A percentile compares a stretch with the other conserved stretches of the same genome.
Conservation (phyloP, 2,797 vertebrate species). For the Aythya fuligula region DNA sequence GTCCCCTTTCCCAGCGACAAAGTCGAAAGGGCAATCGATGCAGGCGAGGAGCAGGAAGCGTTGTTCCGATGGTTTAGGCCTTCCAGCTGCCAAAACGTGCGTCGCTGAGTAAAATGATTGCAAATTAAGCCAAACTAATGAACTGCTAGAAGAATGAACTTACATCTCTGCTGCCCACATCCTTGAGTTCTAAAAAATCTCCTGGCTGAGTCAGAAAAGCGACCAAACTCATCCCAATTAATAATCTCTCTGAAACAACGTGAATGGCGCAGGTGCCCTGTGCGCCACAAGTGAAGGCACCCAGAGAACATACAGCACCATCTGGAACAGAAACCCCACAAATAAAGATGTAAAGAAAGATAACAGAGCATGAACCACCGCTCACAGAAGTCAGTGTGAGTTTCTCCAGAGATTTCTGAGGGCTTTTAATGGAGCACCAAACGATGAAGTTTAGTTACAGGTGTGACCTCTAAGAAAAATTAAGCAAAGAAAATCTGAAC, state of each 20-base stretch:
- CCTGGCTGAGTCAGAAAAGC: background rate
- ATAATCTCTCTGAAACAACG: background rate
- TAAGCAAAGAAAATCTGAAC: background rate
- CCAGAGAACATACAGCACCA: too few relatives aligned
- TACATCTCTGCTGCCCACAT: background rate
- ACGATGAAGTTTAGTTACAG: background rate
- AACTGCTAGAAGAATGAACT: background rate
- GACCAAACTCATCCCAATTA: background rate
- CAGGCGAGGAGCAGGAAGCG: background rate
- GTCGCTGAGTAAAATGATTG: background rate
- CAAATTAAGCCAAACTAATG: slow-evolving; percentile 14
- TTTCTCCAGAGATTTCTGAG: background rate
- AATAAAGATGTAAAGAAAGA: background rate
- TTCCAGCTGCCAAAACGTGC: background rate
- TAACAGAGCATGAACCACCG: background rate
- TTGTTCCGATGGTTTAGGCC: background rate
- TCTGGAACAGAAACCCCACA: background rate
- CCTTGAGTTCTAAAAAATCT: background rate
- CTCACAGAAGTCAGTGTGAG: background rate
- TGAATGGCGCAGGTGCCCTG: background rate
- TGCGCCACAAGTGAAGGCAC: background rate
- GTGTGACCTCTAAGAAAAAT: background rate
- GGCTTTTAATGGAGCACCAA: background rate
- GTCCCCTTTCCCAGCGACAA: background rate
- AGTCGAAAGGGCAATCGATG: background rate